Percentiles rank a stretch among this genome's conserved stretches.
Evolutionary conservation across 2,888 invertebrate genomes (phyloP).

Genomic region (Eupithecia tripunctaria): DNA sequence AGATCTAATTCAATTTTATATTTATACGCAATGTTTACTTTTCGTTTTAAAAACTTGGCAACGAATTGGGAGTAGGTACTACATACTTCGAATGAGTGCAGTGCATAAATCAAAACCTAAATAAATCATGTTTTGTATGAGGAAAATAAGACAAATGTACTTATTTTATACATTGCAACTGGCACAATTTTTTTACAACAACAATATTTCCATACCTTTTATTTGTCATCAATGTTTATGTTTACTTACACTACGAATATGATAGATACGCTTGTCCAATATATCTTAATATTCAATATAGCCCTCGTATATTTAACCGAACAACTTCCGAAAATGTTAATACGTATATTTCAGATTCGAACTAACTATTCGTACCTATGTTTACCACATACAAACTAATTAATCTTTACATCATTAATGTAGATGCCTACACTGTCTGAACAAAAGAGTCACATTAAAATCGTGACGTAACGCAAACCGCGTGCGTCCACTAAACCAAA

Average conservation of each 20-base stretch:
- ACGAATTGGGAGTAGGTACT: constrained; percentile 37
- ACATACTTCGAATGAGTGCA: constrained; percentile 25
- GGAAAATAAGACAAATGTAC: not conserved
- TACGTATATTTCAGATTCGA: not conserved
- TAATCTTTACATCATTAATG: not conserved
- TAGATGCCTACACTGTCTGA: not conserved
- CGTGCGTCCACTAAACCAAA: constrained; percentile 5
- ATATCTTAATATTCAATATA: not conserved
- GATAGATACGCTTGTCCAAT: not conserved
- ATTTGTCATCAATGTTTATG: not conserved
- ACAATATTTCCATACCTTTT: not conserved
- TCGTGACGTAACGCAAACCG: constrained; percentile 2
- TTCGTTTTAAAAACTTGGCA: constrained; percentile 53
- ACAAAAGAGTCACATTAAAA: constrained; percentile 5
- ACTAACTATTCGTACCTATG: too few species aligned
- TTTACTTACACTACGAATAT: not conserved
- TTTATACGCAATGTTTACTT: constrained; percentile 47
- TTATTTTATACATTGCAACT: not conserved
- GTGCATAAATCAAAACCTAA: constrained; percentile 34
- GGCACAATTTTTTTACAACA: not conserved
- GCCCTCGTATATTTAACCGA: not conserved
- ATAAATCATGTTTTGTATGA: constrained; percentile 3
- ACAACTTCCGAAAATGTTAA: not conserved
- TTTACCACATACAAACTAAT: not conserved
- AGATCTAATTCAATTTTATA: constrained; percentile 6